Evolutionary conservation across 1,140 invertebrate species (phyloP).

Genomic region (Aphaenogaster ashmeadi): DNA sequence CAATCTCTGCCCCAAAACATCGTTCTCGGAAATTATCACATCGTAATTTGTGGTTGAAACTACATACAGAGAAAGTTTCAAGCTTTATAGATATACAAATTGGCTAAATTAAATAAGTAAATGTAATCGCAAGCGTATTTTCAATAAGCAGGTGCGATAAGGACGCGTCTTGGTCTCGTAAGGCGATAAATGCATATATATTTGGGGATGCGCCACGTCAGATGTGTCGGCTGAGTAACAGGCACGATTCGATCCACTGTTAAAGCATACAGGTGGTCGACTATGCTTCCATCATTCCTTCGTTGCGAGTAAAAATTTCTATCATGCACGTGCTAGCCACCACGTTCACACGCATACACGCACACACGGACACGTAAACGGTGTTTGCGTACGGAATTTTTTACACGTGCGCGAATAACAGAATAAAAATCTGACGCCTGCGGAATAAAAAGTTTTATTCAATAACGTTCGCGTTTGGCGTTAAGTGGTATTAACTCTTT

Average conservation of each 20-base stretch:
- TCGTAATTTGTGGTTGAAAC: background rate
- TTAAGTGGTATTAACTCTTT: constrained; percentile 66
- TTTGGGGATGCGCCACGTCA: constrained; percentile 67
- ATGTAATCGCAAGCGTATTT: background rate
- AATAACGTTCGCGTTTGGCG: constrained; percentile 58
- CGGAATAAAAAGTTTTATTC: constrained; percentile 64
- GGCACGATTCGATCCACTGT: constrained; percentile 86
- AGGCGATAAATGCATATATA: constrained; percentile 9
- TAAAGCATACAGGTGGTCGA: constrained; percentile 87
- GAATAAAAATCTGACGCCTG: constrained; percentile 64
- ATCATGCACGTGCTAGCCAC: constrained; percentile 60
- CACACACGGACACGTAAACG: constrained; percentile 14
- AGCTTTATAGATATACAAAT: background rate
- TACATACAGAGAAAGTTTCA: background rate
- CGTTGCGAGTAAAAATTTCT: constrained; percentile 65
- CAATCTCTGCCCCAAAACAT: background rate
- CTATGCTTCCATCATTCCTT: constrained; percentile 79
- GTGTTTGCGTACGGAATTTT: constrained; percentile 64
- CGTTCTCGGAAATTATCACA: background rate
- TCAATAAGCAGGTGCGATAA: background rate
- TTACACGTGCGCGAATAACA: constrained; percentile 65
- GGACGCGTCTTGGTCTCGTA: background rate
- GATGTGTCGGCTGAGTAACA: constrained; percentile 83
- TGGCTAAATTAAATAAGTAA: background rate
- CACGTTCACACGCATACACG: constrained; percentile 28